Evolutionary conservation across 2,113 vertebrate species (phyloP).

Genomic region (Nyctereutes procyonoides): DNA sequence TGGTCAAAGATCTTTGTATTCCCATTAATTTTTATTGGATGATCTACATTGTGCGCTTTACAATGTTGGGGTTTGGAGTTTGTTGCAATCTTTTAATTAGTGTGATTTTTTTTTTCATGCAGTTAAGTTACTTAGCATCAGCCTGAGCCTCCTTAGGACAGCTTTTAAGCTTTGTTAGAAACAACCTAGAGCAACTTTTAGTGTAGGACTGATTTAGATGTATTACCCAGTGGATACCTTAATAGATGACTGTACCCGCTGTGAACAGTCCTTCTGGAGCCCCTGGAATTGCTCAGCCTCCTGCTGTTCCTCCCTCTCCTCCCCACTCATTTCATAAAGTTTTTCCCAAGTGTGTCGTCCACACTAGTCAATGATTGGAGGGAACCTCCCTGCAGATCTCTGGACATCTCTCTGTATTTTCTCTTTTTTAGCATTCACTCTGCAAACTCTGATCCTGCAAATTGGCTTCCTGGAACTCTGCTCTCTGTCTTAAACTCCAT

Average conservation of each 20-base stretch:
- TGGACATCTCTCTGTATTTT: background rate
- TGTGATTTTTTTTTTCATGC: background rate
- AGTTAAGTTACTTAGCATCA: background rate
- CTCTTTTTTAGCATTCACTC: background rate
- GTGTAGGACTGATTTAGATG: background rate
- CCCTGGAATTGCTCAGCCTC: background rate
- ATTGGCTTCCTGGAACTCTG: background rate
- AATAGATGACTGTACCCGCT: background rate
- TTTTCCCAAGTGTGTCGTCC: background rate
- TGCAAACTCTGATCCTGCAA: background rate
- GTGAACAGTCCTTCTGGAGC: background rate
- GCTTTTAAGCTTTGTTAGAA: background rate
- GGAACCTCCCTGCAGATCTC: background rate
- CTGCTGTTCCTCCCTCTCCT: background rate
- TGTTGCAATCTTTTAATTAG: background rate
- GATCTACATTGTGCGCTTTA: background rate
- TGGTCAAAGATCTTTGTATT: background rate
- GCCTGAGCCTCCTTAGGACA: background rate
- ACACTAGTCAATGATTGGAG: background rate
- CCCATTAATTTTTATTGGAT: background rate
- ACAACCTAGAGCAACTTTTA: background rate
- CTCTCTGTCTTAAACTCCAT: background rate
- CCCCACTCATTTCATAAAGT: background rate
- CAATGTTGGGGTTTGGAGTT: background rate
- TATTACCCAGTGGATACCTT: background rate